Percentiles rank a stretch among this genome's conserved stretches.
Conservation (phyloP, 30 jellyfish, hydroid and myxozoan species). For the Aurelia sp. region DNA sequence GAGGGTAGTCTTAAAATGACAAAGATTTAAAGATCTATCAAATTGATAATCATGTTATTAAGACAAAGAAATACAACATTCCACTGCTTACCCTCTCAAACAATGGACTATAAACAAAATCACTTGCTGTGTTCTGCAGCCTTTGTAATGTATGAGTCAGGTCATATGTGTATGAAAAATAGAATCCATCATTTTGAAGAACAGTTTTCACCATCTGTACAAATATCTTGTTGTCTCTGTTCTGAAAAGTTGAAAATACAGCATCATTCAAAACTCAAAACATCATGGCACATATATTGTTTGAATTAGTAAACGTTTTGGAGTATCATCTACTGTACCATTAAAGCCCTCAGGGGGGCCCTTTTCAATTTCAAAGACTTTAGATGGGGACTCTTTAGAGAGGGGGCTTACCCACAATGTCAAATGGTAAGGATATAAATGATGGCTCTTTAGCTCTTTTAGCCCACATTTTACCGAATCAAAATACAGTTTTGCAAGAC, state of each 20-base stretch:
- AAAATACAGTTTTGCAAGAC: no score
- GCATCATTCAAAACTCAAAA: neutral
- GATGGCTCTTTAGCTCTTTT: no score
- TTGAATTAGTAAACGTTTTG: no score
- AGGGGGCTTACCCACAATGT: no score
- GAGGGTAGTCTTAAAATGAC: no score
- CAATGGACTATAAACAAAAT: constrained; percentile 80
- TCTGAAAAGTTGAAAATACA: constrained; percentile 49
- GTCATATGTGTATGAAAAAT: constrained; percentile 95
- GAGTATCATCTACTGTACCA: no score
- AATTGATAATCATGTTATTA: neutral
- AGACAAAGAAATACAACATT: neutral
- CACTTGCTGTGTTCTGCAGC: constrained; percentile 84
- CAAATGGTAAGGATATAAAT: no score
- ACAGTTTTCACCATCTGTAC: constrained; percentile 82
- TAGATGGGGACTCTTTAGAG: no score
- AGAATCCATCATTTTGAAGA: constrained; percentile 89
- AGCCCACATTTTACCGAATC: no score
- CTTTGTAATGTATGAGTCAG: constrained; percentile 92
- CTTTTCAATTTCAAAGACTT: no score
- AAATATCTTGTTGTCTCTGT: constrained; percentile 83
- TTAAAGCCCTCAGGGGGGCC: no score
- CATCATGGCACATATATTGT: no score
- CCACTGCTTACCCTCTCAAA: constrained; percentile 89
- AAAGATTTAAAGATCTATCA: neutral